Evolutionary conservation across 2,113 vertebrate genomes (phyloP), one percentile per base, ranked within the genome.

Genomic region (Vicugna pacos): DNA sequence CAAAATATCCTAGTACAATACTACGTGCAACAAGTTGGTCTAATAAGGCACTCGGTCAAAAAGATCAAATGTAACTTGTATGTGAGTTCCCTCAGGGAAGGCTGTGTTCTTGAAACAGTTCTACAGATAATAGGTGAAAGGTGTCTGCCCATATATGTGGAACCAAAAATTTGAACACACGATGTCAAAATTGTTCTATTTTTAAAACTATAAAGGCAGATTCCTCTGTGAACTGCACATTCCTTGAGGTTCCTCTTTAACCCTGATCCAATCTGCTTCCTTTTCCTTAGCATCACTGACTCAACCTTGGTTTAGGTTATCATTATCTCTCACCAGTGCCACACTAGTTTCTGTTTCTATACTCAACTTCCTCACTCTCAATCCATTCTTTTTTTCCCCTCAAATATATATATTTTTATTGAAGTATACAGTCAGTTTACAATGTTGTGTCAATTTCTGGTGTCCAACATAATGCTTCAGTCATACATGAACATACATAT

Each of bases 91-190:
- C 72, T 70, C 26, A 52, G 11, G 20, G 56, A 76, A 89, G 62
- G 24, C 19, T 35, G 54, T 67, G 19, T 67, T 91, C 42, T 84
- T 35, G 35, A 95, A 89, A 7, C 4, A 35, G 92, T 81, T 89
- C 81, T 54, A 76, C 0, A 60, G 69, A 69, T 32, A 93, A 88
- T 9, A 81, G 32, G 54, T 76, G 16, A 81, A 94, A 56, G 19
- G 9, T 20, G 22, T 46, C 22, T 86, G 20, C 15, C n/a, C 54
- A 17, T 72, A 48, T 81, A 52, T 96, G 86, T 48, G 60, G 73
- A 96, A 85, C 13, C 30, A 64, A 94, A 84, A 76, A 81, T 48
- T 60, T 92, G 69, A 93, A 97, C 42, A 58, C 58, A 92, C 13
- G 17, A 70, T 28, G 8, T 62, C 35, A 91, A 77, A 91, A 85